Base-by-base conservation (phyloP, 2,797 vertebrate species). In the Avahi laniger region DNA sequence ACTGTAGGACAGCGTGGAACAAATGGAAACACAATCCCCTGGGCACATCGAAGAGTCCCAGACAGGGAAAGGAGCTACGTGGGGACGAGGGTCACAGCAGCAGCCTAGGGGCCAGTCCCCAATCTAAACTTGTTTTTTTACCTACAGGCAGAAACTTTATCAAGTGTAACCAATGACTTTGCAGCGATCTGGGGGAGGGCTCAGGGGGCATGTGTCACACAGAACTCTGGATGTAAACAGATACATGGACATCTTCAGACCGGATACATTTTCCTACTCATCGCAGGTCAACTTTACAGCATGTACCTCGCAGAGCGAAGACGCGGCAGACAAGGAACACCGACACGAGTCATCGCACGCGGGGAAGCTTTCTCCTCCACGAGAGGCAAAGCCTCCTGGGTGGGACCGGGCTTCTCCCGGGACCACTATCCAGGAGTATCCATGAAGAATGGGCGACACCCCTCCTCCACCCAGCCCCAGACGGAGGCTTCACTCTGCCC, bases 61-160 rank as follows among this genome's bases (percentile, higher is more conserved):
- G 57, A 46, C 0, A 3, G 8, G 61, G 46, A 70, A 41, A 48
- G 0, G 28, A 61, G 65, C 65, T 38, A 2, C 57, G 1, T 6
- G n/a, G 79, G 75, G 81, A 41, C 24, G 24, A 79, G 69, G 88
- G 50, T 57, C 52, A 72, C 86, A 73, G 95, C 76, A 94, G 91
- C 73, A 94, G 81, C 89, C 35, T 8, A 33, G 48, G 72, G 43
- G 35, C 81, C 57, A 38, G 80, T 75, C 84, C 54, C 35, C 9
- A 0, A 59, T 57, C 75, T 86, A 50, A 78, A 20, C 15, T 35
- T 72, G 79, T 28, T 75, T 50, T 76, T 48, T 85, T 33, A 38
- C 46, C 57, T 26, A n/a, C 4, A 67, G 17, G 38, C 46, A 83
- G 8, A 48, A 80, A 15, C 10, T 65, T 73, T 75, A 22, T 14